Conservation (phyloP, 1,140 invertebrate genomes). For the Asbolus verrucosus region DNA sequence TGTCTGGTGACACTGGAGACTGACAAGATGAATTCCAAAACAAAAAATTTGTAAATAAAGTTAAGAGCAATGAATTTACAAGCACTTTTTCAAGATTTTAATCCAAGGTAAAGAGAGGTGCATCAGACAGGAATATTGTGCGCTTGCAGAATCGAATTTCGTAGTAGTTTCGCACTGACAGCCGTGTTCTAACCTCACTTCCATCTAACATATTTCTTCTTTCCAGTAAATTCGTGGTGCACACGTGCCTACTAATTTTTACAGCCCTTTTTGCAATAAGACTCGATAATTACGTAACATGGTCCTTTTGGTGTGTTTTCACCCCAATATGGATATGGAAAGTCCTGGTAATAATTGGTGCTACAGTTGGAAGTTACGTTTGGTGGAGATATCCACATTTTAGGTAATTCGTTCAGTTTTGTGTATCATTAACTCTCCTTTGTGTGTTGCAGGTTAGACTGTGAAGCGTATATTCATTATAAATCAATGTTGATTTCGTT, state of each 20-base stretch:
- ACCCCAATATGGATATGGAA: slow-evolving; percentile 98
- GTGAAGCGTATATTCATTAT: slow-evolving; percentile 95
- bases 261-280: slow-evolving; percentile 89
- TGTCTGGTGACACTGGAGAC: no score
- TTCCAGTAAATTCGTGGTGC: slow-evolving; percentile 95
- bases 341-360: slow-evolving; percentile 87
- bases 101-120: slow-evolving; percentile 95
- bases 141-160: no score
- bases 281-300: slow-evolving; percentile 86
- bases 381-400: slow-evolving; percentile 96
- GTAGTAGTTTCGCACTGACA: no score
- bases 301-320: slow-evolving; percentile 96
- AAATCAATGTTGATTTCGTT: slow-evolving; percentile 97
- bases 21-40: slow-evolving; percentile 27
- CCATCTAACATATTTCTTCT: slow-evolving; percentile 62
- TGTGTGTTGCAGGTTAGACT: slow-evolving; percentile 86
- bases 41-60: slow-evolving; percentile 34
- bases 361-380: slow-evolving; percentile 89
- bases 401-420: slow-evolving; percentile 69
- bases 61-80: slow-evolving; percentile 83
- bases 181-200: slow-evolving; percentile 54
- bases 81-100: slow-evolving; percentile 91
- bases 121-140: no score
- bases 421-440: no score
- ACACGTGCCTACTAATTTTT: slow-evolving; percentile 91